Evolutionary conservation across 2,113 vertebrate genomes (phyloP).

Genomic region (Hyaena hyaena): DNA sequence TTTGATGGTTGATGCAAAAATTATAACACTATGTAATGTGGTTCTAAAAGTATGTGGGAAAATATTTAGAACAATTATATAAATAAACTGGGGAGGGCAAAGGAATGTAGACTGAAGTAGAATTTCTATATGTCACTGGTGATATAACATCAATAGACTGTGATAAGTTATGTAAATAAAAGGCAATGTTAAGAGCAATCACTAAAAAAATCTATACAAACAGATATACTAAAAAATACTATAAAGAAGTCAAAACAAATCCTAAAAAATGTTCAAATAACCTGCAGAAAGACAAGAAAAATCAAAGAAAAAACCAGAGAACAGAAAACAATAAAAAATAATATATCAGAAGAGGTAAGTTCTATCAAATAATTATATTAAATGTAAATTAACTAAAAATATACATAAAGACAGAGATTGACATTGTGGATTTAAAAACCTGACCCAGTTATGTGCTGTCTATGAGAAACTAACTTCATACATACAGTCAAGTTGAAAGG

Average conservation of each 20-base stretch:
- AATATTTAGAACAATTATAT: not conserved
- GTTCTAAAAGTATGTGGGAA: not conserved
- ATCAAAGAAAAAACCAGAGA: not conserved
- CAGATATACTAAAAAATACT: not conserved
- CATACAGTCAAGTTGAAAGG: not conserved
- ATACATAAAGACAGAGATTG: not conserved
- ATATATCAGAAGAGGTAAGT: not conserved
- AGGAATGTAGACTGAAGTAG: not conserved
- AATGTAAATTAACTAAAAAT: not conserved
- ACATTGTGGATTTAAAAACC: not conserved
- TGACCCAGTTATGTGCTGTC: not conserved
- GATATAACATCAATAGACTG: not conserved
- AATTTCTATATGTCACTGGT: not conserved
- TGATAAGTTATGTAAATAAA: not conserved
- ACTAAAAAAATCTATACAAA: not conserved
- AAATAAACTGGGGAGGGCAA: not conserved
- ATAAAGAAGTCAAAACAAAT: not conserved
- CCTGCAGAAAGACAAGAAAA: not conserved
- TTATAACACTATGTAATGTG: not conserved
- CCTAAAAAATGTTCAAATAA: not conserved
- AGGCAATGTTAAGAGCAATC: not conserved
- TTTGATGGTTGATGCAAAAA: not conserved
- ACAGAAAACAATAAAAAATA: not conserved
- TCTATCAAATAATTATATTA: not conserved
- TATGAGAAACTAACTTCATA: not conserved